A percentile compares a stretch with the other conserved stretches of the same genome.
phyloP scores from a whole-genome alignment of 2,797 vertebrate genomes.

The Mareca penelope region DNA sequence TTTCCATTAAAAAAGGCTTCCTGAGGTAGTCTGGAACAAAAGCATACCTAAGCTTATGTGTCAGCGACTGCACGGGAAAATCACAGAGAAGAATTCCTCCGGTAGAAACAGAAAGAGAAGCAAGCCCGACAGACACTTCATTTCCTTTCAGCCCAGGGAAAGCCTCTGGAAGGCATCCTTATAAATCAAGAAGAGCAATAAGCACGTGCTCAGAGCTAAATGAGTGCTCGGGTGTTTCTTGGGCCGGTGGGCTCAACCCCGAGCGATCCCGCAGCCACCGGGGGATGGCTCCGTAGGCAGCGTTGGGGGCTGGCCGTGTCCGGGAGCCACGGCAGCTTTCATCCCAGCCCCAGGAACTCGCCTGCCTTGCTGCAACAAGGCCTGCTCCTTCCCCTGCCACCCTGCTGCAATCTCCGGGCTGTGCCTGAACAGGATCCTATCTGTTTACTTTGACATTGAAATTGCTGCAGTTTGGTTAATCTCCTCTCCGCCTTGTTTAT shows the following conservation, averaged over 20 bases:
- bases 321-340: neutral
- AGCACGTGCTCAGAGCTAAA: neutral
- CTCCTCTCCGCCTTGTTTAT: constrained; percentile 10
- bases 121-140: neutral
- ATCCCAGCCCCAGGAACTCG: neutral
- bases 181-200: neutral
- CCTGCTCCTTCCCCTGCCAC: neutral
- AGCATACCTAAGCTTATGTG: neutral
- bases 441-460: constrained; percentile 33
- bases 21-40: neutral
- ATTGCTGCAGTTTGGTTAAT: neutral
- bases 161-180: neutral
- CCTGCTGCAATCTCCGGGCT: neutral
- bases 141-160: neutral
- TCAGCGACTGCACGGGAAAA: neutral
- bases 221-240: neutral
- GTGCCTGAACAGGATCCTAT: constrained; percentile 47
- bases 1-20: constrained; percentile 27
- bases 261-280: rapidly evolving
- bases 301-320: neutral
- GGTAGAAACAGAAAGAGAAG: neutral
- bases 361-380: neutral
- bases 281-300: neutral
- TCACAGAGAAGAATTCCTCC: neutral
- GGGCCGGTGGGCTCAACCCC: neutral